Conservation (phyloP, 2,113 vertebrate genomes). For the Rhizomys pruinosus region DNA sequence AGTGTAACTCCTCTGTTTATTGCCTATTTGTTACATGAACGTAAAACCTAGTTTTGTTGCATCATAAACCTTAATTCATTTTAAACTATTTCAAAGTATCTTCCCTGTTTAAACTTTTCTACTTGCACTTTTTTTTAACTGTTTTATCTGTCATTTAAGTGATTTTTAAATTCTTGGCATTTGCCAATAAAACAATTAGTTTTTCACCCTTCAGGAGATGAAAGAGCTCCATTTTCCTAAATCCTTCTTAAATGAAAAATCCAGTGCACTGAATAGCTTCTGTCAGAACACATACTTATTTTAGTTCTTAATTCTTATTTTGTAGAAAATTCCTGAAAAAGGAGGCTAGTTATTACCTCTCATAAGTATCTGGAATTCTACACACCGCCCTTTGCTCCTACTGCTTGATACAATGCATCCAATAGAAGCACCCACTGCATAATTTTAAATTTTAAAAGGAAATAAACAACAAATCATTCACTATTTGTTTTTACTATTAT, state of each 20-base stretch:
- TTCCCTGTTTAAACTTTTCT: neutral
- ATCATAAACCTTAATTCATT: neutral
- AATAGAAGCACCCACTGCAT: no score
- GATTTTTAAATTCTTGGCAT: neutral
- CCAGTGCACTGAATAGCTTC: neutral
- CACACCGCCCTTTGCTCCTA: no score
- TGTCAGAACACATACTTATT: neutral
- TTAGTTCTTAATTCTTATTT: neutral
- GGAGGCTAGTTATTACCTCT: neutral
- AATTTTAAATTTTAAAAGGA: conserved; percentile 17
- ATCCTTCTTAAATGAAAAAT: conserved; percentile 6
- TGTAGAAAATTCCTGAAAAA: neutral
- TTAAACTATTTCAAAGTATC: conserved; percentile 27
- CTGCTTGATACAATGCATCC: no score
- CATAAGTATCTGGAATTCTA: neutral
- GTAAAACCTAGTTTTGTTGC: neutral
- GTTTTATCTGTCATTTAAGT: neutral
- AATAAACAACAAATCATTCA: neutral
- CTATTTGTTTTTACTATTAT: neutral
- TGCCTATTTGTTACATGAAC: neutral
- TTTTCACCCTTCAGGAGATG: neutral
- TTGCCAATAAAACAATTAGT: neutral
- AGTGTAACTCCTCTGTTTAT: conserved; percentile 12
- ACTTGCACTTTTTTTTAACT: neutral
- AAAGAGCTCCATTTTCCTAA: neutral